Base-by-base conservation (phyloP, 2,797 vertebrate genomes). In the Spondyliosoma cantharus region DNA sequence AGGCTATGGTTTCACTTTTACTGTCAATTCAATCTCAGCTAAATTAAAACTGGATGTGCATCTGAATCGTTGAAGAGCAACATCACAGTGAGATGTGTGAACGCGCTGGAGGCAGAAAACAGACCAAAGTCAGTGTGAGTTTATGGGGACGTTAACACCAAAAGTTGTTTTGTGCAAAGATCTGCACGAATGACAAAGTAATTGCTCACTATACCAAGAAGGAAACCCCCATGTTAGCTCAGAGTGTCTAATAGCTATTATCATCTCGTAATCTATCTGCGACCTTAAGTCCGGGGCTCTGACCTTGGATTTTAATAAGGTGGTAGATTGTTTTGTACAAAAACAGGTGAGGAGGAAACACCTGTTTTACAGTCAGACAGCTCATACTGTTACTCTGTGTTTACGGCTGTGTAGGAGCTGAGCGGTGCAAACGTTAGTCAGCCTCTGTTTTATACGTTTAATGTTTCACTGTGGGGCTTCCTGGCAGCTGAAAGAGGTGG, bases 1-100 rank as follows among this genome's bases (percentile, higher is more conserved):
- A 53, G 9, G 15, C 24, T 19, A 29, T 16, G 2, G 57, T 58
- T 81, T 73, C 37, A 54, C 25, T 1, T 83, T 82, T 50, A 72
- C 43, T 76, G 62, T 82, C 83, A 71, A 16, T 66, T 76, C 52
- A 73, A 43, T 43, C 3, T 48, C 0, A 29, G 43, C 27, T 58
- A 25, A 43, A 20, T n/a, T 0, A 50, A 13, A 9, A 37, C 50
- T 37, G n/a, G 11, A 52, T 14, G 7, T 6, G 60, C 1, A 24
- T 58, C 19, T 53, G 64, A n/a, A 37, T 37, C 9, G 37, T 37
- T 49, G 68, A 29, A 22, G 6, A 48, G 22, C 20, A 5, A 42
- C 3, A 61, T 61, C 20, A 48, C 7, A 8, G 19, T 66, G 15
- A 32, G 14, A 64, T 71, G 29, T 57, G 16, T 48, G 11, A n/a